Base-by-base conservation (phyloP, 2,888 invertebrate species). In the Caenorhabditis sulstoni region DNA sequence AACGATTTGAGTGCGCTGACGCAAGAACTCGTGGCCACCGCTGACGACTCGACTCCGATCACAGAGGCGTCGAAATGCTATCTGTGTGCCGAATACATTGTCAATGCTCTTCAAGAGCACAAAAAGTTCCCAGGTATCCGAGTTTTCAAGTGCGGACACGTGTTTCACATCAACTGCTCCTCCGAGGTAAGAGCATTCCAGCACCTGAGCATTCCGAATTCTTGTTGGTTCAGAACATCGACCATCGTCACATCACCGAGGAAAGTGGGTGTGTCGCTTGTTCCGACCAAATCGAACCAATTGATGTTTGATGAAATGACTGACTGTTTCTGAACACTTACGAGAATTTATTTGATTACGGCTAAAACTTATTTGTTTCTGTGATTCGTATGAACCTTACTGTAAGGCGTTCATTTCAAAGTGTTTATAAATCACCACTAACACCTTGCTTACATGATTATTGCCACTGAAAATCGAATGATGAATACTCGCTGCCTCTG, bases 121-220 rank as follows among this genome's bases (percentile, higher is more conserved):
- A 65, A 29, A 49, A 71, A 57, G 18, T 23, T 61, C 4, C 5
- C 61, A 14, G 84, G 83, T 18, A 39, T 84, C 1, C 66, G 74
- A 37, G 65, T 84, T 18, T 84, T 84, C 58, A 80, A 81, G 39
- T 87, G 87, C 57, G 83, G 85, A 20, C 87, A 87, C 50, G 59
- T 78, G 3, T 45, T 86, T 5, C 87, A 87, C 73, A 14, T 59
- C 16, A 11, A 29, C 1, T 87, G 87, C 70, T 45, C 64, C 22
- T 22, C 41, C 0, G 79, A 82, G 79, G 84, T 82, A 55, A 74
- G 0, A 5, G 7, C 18, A 29, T 3, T 29, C 29, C 29, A 29
- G 7, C 12, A 20, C 44, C n/a, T n/a, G n/a, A n/a, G n/a, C n/a
- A n/a, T n/a, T n/a, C n/a, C n/a, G n/a, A n/a, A n/a, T n/a, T n/a